These are phyloP conservation scores for Melikaiella ostensackeni DNA, from an alignment of 2,888 invertebrate species.

Conservation along the genomic window DNA sequence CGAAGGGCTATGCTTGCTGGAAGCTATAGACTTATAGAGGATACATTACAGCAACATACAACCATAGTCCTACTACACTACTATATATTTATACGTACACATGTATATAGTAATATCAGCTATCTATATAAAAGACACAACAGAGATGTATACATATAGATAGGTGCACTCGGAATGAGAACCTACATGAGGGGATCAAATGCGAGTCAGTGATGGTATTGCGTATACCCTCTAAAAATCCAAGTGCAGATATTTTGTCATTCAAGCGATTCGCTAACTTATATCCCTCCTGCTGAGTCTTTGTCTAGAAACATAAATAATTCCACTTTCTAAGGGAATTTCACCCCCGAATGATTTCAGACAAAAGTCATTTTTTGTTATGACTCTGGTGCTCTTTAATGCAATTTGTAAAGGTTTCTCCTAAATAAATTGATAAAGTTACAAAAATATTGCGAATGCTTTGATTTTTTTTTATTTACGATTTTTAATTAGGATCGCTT, in stretches of 20 bases:
- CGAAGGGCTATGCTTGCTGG: constrained; percentile 12
- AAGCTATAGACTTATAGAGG: constrained; percentile 17
- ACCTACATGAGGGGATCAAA: constrained; percentile 21
- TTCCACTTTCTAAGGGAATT: constrained; percentile 22
- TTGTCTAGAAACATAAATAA: constrained; percentile 32
- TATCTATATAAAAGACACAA: constrained; percentile 8
- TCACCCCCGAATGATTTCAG: background rate
- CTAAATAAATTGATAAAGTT: too few species aligned
- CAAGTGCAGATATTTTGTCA: constrained; percentile 33
- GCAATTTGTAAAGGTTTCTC: background rate
- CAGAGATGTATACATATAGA: background rate
- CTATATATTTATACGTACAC: background rate
- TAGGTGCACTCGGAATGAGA: background rate
- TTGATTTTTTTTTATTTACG: too few species aligned
- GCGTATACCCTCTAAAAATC: constrained; percentile 3
- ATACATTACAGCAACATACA: constrained; percentile 3
- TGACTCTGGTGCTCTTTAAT: background rate
- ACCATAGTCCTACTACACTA: background rate
- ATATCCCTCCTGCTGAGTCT: background rate
- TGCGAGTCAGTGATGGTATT: constrained; percentile 9
- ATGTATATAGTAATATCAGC: background rate
- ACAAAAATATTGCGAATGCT: too few species aligned
- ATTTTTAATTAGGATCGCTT: too few species aligned
- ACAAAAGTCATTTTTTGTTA: background rate
- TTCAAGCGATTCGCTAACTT: constrained; percentile 2